These are phyloP conservation scores for Tiphia femorata DNA, from an alignment of 2,888 invertebrate species.

Conservation along the genomic window DNA sequence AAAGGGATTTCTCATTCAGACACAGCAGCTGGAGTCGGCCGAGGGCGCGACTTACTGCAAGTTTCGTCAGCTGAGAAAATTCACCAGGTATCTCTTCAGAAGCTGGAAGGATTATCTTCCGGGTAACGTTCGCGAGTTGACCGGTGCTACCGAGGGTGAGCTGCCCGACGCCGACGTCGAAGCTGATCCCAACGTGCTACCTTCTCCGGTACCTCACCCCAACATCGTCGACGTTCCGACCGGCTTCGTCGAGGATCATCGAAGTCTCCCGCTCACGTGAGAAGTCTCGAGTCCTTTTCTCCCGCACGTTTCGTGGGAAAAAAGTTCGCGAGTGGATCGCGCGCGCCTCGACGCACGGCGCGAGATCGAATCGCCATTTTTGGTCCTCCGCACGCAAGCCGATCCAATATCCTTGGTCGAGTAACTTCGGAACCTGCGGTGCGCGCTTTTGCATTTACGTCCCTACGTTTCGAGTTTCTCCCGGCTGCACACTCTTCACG, in stretches of 20 bases:
- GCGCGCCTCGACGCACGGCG: too few species aligned
- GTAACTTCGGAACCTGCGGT: too few species aligned
- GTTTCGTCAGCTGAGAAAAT: conserved; percentile 89
- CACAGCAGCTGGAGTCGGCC: conserved; percentile 91
- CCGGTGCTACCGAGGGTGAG: conserved; percentile 44
- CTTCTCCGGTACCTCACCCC: conserved; percentile 36
- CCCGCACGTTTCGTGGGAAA: too few species aligned
- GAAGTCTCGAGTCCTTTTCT: too few species aligned
- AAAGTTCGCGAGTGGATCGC: too few species aligned
- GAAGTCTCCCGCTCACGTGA: conserved; percentile 57
- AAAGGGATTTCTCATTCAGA: conserved; percentile 92
- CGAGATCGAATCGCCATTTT: too few species aligned
- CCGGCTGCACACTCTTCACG: too few species aligned
- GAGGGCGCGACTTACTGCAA: conserved; percentile 96
- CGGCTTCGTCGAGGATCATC: conserved; percentile 54
- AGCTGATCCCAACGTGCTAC: conserved; percentile 34
- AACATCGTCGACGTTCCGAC: conserved; percentile 49
- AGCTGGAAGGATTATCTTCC: conserved; percentile 95
- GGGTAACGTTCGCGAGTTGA: conserved; percentile 74
- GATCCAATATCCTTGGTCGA: too few species aligned
- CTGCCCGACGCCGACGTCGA: conserved; percentile 48
- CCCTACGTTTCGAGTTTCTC: too few species aligned
- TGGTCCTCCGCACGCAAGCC: too few species aligned
- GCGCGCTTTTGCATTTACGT: too few species aligned
- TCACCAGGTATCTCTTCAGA: conserved; percentile 90